Evolutionary conservation across 2,113 vertebrate genomes (phyloP).

Genomic region (human (Homo sapiens)): GRCh38 chr11:9966501-9967000

Average conservation of each 20-base stretch:
- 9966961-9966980: conserved; percentile 3
- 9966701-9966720: not conserved
- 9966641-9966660: not conserved
- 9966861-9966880: not conserved
- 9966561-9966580: not conserved
- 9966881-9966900: not conserved
- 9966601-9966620: not conserved
- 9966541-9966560: not conserved
- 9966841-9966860: not conserved
- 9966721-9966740: conserved; percentile 4
- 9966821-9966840: not conserved
- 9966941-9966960: not conserved
- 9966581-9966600: not conserved
- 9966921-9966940: not conserved
- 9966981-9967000: conserved; percentile 3
- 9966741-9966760: not conserved
- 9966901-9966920: not conserved
- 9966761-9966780: not conserved
- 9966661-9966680: not conserved
- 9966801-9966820: not conserved
- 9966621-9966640: not conserved
- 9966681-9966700: not conserved
- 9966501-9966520: not conserved
- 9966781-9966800: not conserved
- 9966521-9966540: not conserved